These are phyloP conservation scores for Enteromius paludinosus DNA, from an alignment of 2,797 vertebrate genomes.

Conservation along the genomic window DNA sequence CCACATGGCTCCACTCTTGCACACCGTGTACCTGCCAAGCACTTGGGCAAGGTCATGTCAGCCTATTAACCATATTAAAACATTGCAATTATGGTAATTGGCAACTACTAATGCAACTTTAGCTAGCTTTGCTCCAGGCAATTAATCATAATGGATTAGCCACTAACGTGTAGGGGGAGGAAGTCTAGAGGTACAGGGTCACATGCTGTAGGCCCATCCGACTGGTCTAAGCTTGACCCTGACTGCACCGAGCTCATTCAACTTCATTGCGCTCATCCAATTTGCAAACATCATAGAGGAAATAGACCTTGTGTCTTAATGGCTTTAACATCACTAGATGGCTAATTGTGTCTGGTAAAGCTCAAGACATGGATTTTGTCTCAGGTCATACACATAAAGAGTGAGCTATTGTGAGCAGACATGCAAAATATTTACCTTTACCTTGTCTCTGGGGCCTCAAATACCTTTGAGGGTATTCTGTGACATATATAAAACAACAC, in stretches of 20 bases:
- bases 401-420: background rate
- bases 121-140: conserved; percentile 79
- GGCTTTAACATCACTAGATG: background rate
- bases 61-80: conserved; percentile 86
- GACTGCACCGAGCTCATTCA: conserved; percentile 37
- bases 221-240: conserved; percentile 46
- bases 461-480: background rate
- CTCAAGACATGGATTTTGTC: background rate
- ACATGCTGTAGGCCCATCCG: conserved; percentile 62
- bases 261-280: conserved; percentile 32
- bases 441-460: background rate
- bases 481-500: background rate
- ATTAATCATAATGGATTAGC: conserved; percentile 84
- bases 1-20: conserved; percentile 66
- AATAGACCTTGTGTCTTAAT: background rate
- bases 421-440: background rate
- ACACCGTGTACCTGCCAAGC: conserved; percentile 73
- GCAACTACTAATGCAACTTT: conserved; percentile 80
- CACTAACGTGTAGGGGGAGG: conserved; percentile 70
- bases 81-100: conserved; percentile 84
- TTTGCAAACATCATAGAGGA: conserved; percentile 24
- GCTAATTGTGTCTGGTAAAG: background rate
- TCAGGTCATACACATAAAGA: background rate
- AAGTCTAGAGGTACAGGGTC: conserved; percentile 72
- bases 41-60: conserved; percentile 84